A percentile compares a stretch with the other conserved stretches of the same genome.
These are phyloP conservation scores for Platypus cylindrus DNA, from an alignment of 2,888 invertebrate species.

Conservation along the genomic window DNA sequence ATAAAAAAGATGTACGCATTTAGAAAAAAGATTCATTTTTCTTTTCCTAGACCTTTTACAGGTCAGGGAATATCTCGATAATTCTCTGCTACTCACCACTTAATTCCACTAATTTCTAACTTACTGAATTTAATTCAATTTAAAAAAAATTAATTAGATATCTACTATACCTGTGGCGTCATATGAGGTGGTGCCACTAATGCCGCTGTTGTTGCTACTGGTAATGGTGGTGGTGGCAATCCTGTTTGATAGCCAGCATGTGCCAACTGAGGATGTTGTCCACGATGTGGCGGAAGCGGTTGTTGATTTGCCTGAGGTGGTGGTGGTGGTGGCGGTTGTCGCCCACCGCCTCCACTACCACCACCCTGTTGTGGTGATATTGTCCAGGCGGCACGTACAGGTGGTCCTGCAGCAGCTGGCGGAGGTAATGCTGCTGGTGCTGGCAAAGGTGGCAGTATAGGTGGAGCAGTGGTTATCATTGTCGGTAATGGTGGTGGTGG, in stretches of 20 bases:
- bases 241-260: slow-evolving; percentile 32
- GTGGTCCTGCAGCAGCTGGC: slow-evolving; percentile 20
- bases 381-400: slow-evolving; percentile 25
- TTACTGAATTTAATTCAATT: too few species aligned
- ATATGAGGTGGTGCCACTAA: slow-evolving; percentile 32
- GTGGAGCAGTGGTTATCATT: slow-evolving; percentile 20
- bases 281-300: slow-evolving; percentile 30
- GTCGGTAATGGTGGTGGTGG: slow-evolving; percentile 38
- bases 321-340: too few species aligned
- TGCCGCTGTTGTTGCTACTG: slow-evolving; percentile 37
- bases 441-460: slow-evolving; percentile 20
- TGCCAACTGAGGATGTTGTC: slow-evolving; percentile 32
- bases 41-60: too few species aligned
- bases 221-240: too few species aligned
- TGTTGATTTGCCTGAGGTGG: slow-evolving; percentile 19
- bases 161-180: slow-evolving; percentile 20
- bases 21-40: too few species aligned
- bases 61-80: too few species aligned
- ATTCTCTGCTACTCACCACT: too few species aligned
- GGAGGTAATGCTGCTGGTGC: slow-evolving; percentile 14
- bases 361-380: slow-evolving; percentile 23
- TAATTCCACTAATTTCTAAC: too few species aligned
- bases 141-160: too few species aligned
- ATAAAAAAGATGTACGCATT: too few species aligned
- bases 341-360: too few species aligned